Percentiles rank a stretch among this genome's conserved stretches.
Evolutionary conservation across 2,113 vertebrate species (phyloP).

Genomic region (Scartelaos histophorus): DNA sequence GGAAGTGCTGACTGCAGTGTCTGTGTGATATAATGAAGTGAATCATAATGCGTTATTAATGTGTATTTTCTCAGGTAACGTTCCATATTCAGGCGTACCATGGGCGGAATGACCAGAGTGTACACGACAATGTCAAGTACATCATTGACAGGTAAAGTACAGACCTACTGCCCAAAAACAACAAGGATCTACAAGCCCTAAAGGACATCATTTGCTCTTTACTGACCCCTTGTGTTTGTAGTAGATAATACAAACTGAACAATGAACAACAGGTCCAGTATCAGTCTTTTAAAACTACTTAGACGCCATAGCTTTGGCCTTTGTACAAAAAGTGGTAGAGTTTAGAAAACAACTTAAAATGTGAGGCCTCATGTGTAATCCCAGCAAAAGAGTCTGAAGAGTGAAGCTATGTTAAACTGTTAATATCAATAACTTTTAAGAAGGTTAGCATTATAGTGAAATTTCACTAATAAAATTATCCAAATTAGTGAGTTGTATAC

Average conservation of each 20-base stretch:
- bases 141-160: constrained; percentile 86
- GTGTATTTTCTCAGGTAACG: constrained; percentile 77
- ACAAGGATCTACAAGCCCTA: no score
- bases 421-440: no score
- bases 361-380: no score
- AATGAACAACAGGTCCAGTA: no score
- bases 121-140: constrained; percentile 90
- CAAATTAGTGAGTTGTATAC: neutral
- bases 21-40: constrained; percentile 18
- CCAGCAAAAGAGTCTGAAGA: no score
- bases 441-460: neutral
- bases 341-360: no score
- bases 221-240: neutral
- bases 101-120: constrained; percentile 84
- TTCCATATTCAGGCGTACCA: constrained; percentile 90
- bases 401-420: no score
- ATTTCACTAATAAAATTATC: neutral
- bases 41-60: constrained; percentile 2
- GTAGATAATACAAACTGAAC: no score
- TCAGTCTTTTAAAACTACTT: no score
- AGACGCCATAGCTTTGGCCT: no score
- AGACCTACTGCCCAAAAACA: neutral
- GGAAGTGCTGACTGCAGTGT: constrained; percentile 23
- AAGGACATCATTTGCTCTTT: neutral
- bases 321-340: no score